Base-by-base conservation (phyloP, 2,888 invertebrate species). In the Athrips mouffetella region DNA sequence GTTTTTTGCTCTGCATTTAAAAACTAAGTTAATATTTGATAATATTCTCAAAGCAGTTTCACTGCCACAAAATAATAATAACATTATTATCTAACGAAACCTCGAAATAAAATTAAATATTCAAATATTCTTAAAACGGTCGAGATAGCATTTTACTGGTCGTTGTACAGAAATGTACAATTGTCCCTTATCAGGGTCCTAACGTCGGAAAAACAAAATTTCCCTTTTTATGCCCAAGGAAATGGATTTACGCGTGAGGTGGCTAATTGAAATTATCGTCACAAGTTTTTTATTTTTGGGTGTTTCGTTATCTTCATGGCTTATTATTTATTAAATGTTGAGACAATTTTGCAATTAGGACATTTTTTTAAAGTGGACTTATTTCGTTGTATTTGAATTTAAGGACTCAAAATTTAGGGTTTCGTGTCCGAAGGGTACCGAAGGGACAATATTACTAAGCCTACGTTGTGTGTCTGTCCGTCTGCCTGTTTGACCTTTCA, bases 71-170 rank as follows among this genome's bases (percentile, higher is more conserved):
- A n/a, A n/a, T n/a, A n/a, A n/a, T n/a, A n/a, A n/a, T n/a, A n/a
- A n/a, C n/a, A n/a, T n/a, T n/a, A n/a, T n/a, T n/a, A n/a, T n/a
- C n/a, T n/a, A 31, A 31, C 8, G n/a, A 31, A 31, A 7, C 4
- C 31, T 3, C n/a, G 52, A 50, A 54, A 57, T 56, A 54, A 66
- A 67, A 66, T 65, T 65, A 62, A 56, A 62, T 63, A 70, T 72
- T 66, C 61, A 64, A 67, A 67, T 69, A 65, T 65, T 65, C 64
- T 58, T 63, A 59, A 68, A 64, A 62, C 57, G 51, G 55, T 49
- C 20, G 33, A 62, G 73, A 73, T 73, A 73, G 57, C 54, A 55
- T 54, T 69, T 65, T 61, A 64, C 59, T 57, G 65, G 55, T 52
- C 46, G 48, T 37, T n/a, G n/a, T n/a, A 53, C 54, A 35, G 58